These are phyloP conservation scores for Autographa pulchrina DNA, from an alignment of 2,888 invertebrate species.

Conservation along the genomic window DNA sequence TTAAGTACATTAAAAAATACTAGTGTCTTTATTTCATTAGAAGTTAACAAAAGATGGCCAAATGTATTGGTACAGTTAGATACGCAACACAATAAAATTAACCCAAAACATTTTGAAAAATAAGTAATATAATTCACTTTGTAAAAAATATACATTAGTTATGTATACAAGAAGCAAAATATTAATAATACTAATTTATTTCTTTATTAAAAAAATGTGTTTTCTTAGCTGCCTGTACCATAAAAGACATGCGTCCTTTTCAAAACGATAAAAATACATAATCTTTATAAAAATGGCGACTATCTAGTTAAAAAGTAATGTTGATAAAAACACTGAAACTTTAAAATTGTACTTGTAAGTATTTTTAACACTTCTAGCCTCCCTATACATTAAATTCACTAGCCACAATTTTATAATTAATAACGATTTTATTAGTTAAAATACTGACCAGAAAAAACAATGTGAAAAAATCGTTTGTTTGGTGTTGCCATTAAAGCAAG, in stretches of 20 bases:
- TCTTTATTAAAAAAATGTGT: neutral
- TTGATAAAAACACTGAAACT: conserved; percentile 24
- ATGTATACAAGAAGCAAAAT: neutral
- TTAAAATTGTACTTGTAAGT: conserved; percentile 59
- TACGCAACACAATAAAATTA: conserved; percentile 5
- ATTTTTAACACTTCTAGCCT: conserved; percentile 58
- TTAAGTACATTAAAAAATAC: conserved; percentile 55
- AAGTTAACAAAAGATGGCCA: conserved; percentile 9
- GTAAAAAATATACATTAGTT: neutral
- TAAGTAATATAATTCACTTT: neutral
- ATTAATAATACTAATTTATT: neutral
- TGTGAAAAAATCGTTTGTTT: no score
- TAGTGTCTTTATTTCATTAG: conserved; percentile 24
- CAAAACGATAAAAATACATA: conserved; percentile 13
- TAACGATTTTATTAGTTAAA: conserved; percentile 22
- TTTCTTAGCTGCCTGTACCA: conserved; percentile 26
- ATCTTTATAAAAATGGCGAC: conserved; percentile 4
- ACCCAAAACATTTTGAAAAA: neutral
- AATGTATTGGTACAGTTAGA: conserved; percentile 23
- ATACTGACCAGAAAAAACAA: conserved; percentile 12
- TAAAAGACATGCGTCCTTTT: conserved; percentile 8
- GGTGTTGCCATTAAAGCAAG: neutral
- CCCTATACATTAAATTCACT: conserved; percentile 67
- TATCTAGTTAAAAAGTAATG: conserved; percentile 17
- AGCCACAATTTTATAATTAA: conserved; percentile 64